Percentiles rank a stretch among this genome's conserved stretches.
Evolutionary conservation across 2,797 vertebrate genomes (phyloP).

Genomic region (Phalanger gymnotis): DNA sequence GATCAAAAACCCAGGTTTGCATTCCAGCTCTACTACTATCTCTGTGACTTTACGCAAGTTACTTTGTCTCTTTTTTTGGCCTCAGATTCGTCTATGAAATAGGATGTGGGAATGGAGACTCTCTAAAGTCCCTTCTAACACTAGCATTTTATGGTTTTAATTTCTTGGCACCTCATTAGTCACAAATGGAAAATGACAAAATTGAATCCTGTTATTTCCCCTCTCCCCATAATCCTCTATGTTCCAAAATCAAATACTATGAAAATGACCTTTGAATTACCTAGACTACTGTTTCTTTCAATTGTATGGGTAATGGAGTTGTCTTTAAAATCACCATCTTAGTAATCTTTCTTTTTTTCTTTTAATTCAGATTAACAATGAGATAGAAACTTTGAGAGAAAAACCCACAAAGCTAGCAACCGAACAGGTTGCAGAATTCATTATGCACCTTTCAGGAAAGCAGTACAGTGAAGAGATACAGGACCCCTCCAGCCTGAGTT

Average conservation of each 20-base stretch:
- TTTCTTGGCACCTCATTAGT: neutral
- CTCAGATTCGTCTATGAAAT: neutral
- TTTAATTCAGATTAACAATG: slow-evolving; percentile 88
- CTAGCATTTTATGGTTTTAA: neutral
- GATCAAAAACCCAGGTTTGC: neutral
- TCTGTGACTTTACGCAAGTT: neutral
- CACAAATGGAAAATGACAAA: neutral
- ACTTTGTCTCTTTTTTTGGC: neutral
- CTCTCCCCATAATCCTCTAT: neutral
- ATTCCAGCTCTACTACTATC: neutral
- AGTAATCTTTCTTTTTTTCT: slow-evolving; percentile 24
- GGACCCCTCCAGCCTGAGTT: slow-evolving; percentile 84
- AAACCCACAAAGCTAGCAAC: slow-evolving; percentile 74
- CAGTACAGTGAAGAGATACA: slow-evolving; percentile 86
- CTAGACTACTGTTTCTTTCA: neutral
- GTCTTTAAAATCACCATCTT: neutral
- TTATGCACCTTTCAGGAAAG: slow-evolving; percentile 88
- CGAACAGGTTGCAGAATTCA: slow-evolving; percentile 92
- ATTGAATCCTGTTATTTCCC: neutral
- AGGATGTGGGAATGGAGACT: neutral
- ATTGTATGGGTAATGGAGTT: neutral
- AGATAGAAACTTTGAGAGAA: slow-evolving; percentile 87
- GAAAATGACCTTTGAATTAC: slow-evolving; percentile 13
- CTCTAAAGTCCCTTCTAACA: neutral
- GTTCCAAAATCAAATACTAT: slow-evolving; percentile 30